Evolutionary conservation across 2,888 invertebrate species (phyloP), one percentile per base, ranked within the genome.

Genomic region (Cataglyphis rosenhaueri): DNA sequence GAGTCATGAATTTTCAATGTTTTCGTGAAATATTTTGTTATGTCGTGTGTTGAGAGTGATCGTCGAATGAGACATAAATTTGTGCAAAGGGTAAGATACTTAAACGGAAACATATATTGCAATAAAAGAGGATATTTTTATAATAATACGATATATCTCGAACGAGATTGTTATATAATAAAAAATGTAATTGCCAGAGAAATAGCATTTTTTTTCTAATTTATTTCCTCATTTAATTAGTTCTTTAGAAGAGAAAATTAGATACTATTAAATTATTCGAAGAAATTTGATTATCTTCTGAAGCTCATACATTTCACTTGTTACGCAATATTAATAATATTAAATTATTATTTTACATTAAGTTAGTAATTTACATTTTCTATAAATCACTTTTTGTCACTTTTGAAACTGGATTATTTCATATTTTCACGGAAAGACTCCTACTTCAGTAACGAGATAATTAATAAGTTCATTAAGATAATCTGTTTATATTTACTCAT

Each of bases 1-100:
- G 57, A 32, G 57, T 41, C 73, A 71, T 57, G 73, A 57, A 71
- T 71, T 52, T 52, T 71, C 73, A 52, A 15, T 57, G 48, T 4
- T 57, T 55, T 21, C 10, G 41, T 5, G 21, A 78, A 59, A 44
- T 44, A 59, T 71, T 44, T 59, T 5, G 32, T 71, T 38, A 71
- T 70, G 32, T 21, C 41, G 32, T 32, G 12, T 41, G 32, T 59
- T 71, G n/a, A 52, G 21, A 52, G 8, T 25, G 25, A 75, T 65
- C 12, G 52, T n/a, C 18, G 52, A 52, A 38, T 52, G 25, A 25
- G 25, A n/a, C n/a, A n/a, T 52, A 52, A 52, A 52, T 52, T 52
- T 52, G 52, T 52, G n/a, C n/a, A 52, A n/a, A 8, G 8, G n/a
- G 3, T n/a, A 52, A n/a, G n/a, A 52, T 52, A n/a, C 8, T n/a